These are phyloP conservation scores for Cygnus buccinator DNA, from an alignment of 2,113 vertebrate genomes.

Conservation along the genomic window DNA sequence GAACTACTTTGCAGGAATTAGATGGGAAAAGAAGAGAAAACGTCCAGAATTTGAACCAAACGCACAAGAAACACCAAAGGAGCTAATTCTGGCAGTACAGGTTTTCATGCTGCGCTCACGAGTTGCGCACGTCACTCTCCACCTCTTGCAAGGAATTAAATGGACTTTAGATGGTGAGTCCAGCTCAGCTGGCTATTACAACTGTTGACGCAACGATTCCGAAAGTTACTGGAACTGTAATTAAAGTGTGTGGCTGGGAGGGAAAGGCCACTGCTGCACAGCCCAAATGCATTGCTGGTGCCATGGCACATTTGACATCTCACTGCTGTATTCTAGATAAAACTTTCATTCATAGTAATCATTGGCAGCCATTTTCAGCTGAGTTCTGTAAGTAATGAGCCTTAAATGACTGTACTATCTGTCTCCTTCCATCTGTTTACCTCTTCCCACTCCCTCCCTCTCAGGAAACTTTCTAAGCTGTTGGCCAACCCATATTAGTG, in stretches of 20 bases:
- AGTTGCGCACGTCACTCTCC: neutral
- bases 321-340: neutral
- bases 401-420: neutral
- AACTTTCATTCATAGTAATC: slow-evolving; percentile 6
- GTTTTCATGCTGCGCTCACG: neutral
- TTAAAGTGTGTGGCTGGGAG: neutral
- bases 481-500: neutral
- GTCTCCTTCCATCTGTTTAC: slow-evolving; percentile 7
- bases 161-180: neutral
- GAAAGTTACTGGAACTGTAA: neutral
- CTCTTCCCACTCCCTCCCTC: neutral
- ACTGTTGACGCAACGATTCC: neutral
- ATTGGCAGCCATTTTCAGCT: neutral
- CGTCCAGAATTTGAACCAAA: neutral
- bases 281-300: neutral
- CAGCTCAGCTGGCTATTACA: accelerated
- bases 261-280: neutral
- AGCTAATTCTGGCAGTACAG: neutral
- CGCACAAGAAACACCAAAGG: neutral
- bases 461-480: slow-evolving; percentile 13
- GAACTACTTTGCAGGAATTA: neutral
- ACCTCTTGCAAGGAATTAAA: neutral
- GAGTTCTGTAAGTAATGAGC: neutral
- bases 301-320: neutral
- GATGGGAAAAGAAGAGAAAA: neutral